These are phyloP conservation scores for Polietes domitor DNA, from an alignment of 2,888 invertebrate species.

Conservation along the genomic window DNA sequence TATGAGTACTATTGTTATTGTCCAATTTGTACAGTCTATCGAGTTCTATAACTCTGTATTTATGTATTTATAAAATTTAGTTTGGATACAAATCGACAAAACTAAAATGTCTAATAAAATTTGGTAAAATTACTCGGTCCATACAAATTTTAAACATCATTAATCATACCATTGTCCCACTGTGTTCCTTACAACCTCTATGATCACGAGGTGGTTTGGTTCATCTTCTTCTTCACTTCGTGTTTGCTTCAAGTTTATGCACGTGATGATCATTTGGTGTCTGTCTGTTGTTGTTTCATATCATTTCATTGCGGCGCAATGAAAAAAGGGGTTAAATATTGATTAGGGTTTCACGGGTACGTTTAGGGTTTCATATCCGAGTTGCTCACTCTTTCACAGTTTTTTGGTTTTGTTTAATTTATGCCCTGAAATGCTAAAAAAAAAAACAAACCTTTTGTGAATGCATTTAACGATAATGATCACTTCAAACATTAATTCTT, in stretches of 20 bases:
- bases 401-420: constrained; percentile 46
- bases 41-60: too few species aligned
- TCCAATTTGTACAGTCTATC: too few species aligned
- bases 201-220: too few species aligned
- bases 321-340: constrained; percentile 52
- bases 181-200: not conserved
- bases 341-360: constrained; percentile 23
- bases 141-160: too few species aligned
- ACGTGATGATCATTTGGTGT: constrained; percentile 63
- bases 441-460: constrained; percentile 25
- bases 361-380: constrained; percentile 10
- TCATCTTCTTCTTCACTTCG: constrained; percentile 22
- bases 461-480: constrained; percentile 8
- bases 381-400: not conserved
- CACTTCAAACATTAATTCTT: constrained; percentile 20
- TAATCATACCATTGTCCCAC: constrained; percentile 4
- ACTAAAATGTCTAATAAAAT: too few species aligned
- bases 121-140: too few species aligned
- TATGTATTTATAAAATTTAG: too few species aligned
- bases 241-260: constrained; percentile 49
- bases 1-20: too few species aligned
- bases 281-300: constrained; percentile 31
- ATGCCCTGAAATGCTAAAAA: constrained; percentile 39
- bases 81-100: too few species aligned
- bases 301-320: not conserved